Conservation (phyloP, 2,113 vertebrate species). For the Larimichthys polyactis region DNA sequence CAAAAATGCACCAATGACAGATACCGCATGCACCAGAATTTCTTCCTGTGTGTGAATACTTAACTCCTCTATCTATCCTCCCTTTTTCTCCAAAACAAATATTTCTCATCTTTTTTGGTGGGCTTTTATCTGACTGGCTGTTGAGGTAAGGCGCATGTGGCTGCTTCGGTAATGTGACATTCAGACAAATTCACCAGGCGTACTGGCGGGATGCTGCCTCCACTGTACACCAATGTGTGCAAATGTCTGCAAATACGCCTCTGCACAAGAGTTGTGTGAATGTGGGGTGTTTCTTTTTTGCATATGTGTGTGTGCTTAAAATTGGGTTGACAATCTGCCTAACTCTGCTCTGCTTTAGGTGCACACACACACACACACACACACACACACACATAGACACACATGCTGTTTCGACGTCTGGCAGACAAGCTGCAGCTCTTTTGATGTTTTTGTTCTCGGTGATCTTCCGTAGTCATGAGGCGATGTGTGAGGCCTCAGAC, state of each 20-base stretch:
- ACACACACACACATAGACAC: neutral
- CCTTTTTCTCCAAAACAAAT: slow-evolving; percentile 44
- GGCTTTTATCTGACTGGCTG: slow-evolving; percentile 58
- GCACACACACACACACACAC: slow-evolving; percentile 29
- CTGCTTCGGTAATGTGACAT: slow-evolving; percentile 68
- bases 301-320: slow-evolving; percentile 45
- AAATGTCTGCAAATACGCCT: slow-evolving; percentile 41
- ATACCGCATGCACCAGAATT: slow-evolving; percentile 28
- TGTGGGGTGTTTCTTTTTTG: neutral
- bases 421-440: slow-evolving; percentile 55
- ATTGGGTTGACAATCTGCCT: slow-evolving; percentile 50
- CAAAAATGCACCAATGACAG: slow-evolving; percentile 16
- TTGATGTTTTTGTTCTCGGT: slow-evolving; percentile 60
- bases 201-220: slow-evolving; percentile 41
- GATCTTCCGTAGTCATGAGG: slow-evolving; percentile 28
- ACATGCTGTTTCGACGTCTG: slow-evolving; percentile 38
- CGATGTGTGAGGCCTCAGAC: slow-evolving; percentile 40
- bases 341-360: slow-evolving; percentile 36
- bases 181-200: slow-evolving; percentile 63
- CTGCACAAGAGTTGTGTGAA: neutral
- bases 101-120: neutral
- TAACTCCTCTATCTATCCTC: slow-evolving; percentile 20
- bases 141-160: slow-evolving; percentile 50
- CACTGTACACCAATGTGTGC: slow-evolving; percentile 42
- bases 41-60: slow-evolving; percentile 18